A percentile compares a stretch with the other conserved stretches of the same genome.
Evolutionary conservation across 2,113 vertebrate species (phyloP).

Genomic region (Psammodynastes pulverulentus): DNA sequence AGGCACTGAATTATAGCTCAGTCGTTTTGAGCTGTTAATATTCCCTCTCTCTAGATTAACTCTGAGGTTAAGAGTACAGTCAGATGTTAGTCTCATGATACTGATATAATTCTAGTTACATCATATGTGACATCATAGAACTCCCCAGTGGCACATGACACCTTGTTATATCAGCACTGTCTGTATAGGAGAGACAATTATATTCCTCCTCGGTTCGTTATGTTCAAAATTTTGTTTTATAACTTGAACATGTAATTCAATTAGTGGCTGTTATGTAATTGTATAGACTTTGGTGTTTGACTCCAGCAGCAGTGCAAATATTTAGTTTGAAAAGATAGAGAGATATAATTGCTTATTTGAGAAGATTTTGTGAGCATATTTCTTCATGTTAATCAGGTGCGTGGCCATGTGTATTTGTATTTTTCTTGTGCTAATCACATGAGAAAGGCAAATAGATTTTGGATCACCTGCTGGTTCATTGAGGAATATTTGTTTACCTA

Average conservation of each 20-base stretch:
- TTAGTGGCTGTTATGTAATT: neutral
- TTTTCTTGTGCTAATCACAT: constrained; percentile 8
- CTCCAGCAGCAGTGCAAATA: neutral
- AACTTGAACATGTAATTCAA: neutral
- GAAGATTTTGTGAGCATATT: neutral
- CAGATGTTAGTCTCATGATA: constrained; percentile 32
- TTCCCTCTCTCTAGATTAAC: neutral
- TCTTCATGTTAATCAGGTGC: neutral
- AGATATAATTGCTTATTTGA: neutral
- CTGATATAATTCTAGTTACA: constrained; percentile 38
- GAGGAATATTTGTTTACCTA: neutral
- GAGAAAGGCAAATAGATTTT: neutral
- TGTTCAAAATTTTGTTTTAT: neutral
- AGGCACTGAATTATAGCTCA: neutral
- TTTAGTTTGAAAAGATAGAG: neutral
- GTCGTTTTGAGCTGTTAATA: neutral
- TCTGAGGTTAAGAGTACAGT: neutral
- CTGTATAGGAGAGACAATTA: neutral
- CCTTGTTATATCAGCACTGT: neutral
- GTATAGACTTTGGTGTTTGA: neutral
- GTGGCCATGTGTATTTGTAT: neutral
- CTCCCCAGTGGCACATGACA: constrained; percentile 15
- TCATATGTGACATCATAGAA: constrained; percentile 29
- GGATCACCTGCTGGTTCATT: neutral
- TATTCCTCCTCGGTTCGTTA: neutral